Evolutionary conservation across 1,140 invertebrate species (phyloP).

Genomic region (Solen grandis): DNA sequence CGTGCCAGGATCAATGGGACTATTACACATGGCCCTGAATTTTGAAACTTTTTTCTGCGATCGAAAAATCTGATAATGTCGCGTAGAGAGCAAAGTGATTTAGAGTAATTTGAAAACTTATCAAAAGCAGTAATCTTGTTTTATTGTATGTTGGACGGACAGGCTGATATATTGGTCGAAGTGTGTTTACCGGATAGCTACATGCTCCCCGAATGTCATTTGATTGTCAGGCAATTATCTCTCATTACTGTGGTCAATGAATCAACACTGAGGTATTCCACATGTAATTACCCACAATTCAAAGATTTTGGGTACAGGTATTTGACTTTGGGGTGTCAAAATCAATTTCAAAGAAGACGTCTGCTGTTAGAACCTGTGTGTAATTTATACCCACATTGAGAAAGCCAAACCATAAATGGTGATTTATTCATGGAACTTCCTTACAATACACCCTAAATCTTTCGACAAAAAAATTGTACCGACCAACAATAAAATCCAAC

Average conservation of each 20-base stretch:
- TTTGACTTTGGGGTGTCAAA: too few relatives aligned
- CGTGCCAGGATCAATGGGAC: too few relatives aligned
- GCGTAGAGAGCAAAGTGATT: slow-evolving; percentile 35
- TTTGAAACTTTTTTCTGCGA: slow-evolving; percentile 33
- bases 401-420: too few relatives aligned
- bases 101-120: slow-evolving; percentile 31
- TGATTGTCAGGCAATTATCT: neutral
- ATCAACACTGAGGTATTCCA: neutral
- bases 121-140: slow-evolving; percentile 37
- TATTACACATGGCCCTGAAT: too few relatives aligned
- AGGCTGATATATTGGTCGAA: slow-evolving; percentile 27
- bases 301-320: slow-evolving; percentile 1
- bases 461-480: too few relatives aligned
- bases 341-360: too few relatives aligned
- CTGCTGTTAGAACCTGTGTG: too few relatives aligned
- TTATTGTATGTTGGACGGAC: neutral
- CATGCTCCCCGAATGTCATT: neutral
- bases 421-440: too few relatives aligned
- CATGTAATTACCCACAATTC: neutral
- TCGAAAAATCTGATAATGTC: slow-evolving; percentile 25
- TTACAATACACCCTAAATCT: too few relatives aligned
- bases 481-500: too few relatives aligned
- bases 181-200: neutral
- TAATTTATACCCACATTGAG: too few relatives aligned
- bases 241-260: neutral